Evolutionary conservation across 2,113 vertebrate genomes (phyloP), one percentile per base, ranked within the genome.

Genomic region (Cavia porcellus): DNA sequence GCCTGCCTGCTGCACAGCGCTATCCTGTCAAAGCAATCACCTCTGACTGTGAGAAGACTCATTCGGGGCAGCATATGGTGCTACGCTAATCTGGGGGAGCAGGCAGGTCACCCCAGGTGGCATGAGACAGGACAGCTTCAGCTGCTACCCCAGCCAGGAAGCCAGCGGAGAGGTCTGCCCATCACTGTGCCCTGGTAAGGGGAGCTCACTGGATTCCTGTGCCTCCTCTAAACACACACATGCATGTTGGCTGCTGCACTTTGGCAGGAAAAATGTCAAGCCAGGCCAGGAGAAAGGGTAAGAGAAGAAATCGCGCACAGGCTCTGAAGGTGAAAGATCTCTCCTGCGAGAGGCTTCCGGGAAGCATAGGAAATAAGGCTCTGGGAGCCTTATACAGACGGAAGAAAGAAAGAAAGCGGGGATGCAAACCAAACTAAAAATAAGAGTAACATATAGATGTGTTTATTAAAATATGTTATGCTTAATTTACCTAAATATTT

Each of bases 21-120:
- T 97, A 89, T 95, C 98, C 90, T 96, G 91, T 97, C 97, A 96
- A 70, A 94, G 97, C 55, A 25, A 80, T 94, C 95, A 97, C 96
- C 98, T 84, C 95, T 90, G 38, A 13, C 61, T 79, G 83, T 84
- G 55, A 88, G 91, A 85, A 96, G 95, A 96, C 74, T 72, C 95
- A 90, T 83, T 84, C 2, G 25, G 94, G 80, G 82, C 64, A 92
- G 94, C 94, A 92, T 92, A 98, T 86, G 94, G 96, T 90, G 75
- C 66, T 62, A 35, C 84, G 75, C 57, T 94, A 95, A 97, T 96
- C 72, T 92, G 72, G 70, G 96, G 47, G 89, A 59, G 0, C 62
- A 87, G 92, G 83, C 92, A 96, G 90, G 57, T 52, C 2, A 1
- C 61, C 92, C 91, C 70, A 72, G 61, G 38, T 84, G 50, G 61